Conservation (phyloP, 1,140 invertebrate species). For the Cephus cinctus region DNA sequence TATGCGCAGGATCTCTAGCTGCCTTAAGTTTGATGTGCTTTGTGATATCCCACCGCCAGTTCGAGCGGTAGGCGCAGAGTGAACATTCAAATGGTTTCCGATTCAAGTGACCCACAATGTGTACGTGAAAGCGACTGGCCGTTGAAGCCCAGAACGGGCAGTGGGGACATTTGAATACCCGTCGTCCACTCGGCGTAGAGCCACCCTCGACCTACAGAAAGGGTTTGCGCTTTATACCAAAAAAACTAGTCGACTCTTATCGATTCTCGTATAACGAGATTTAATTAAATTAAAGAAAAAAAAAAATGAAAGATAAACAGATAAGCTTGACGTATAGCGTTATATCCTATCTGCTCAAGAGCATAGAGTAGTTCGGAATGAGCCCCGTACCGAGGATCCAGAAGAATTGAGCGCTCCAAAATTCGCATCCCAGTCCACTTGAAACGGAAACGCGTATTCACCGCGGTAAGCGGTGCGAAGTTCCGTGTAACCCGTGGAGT, state of each 20-base stretch:
- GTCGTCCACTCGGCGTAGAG: slow-evolving; percentile 44
- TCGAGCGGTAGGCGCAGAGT: slow-evolving; percentile 86
- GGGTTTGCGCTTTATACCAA: slow-evolving; percentile 19
- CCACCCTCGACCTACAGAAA: slow-evolving; percentile 45
- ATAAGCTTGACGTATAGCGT: not conserved
- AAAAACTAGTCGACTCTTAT: too few species aligned
- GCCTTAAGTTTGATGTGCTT: slow-evolving; percentile 92
- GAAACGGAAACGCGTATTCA: slow-evolving; percentile 44
- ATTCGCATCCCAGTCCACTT: slow-evolving; percentile 45
- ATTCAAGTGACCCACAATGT: slow-evolving; percentile 89
- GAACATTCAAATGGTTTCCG: slow-evolving; percentile 95
- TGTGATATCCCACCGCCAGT: slow-evolving; percentile 95
- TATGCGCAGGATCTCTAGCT: slow-evolving; percentile 76
- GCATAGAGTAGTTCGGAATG: slow-evolving; percentile 16
- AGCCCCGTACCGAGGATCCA: slow-evolving; percentile 41
- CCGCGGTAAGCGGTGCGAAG: slow-evolving; percentile 34
- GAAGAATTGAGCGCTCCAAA: slow-evolving; percentile 38
- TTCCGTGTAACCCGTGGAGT: slow-evolving; percentile 32
- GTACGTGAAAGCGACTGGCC: slow-evolving; percentile 89
- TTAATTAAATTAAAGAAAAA: not conserved
- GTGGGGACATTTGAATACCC: slow-evolving; percentile 85
- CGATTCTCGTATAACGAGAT: too few species aligned
- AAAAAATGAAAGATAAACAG: slow-evolving; percentile 1
- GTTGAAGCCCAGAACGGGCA: slow-evolving; percentile 88
- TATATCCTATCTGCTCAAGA: slow-evolving; percentile 14